Evolutionary conservation across 1,140 invertebrate species (phyloP).

Genomic region (Atta cephalotes): DNA sequence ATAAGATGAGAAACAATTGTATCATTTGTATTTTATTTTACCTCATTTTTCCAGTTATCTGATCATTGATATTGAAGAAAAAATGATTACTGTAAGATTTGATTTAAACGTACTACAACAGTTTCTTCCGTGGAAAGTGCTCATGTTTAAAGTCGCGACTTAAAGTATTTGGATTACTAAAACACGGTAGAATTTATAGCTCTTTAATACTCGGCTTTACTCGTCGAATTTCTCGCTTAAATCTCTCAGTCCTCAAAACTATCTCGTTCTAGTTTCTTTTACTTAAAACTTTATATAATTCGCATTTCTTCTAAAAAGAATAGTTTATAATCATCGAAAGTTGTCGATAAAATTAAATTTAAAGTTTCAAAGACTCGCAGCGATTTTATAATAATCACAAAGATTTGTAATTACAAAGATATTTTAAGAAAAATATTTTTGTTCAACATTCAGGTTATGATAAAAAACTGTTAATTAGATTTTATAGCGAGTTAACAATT

Average conservation of each 20-base stretch:
- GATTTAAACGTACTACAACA: neutral
- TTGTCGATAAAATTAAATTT: slow-evolving; percentile 17
- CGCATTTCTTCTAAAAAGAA: neutral
- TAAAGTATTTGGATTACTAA: slow-evolving; percentile 47
- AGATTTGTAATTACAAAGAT: neutral
- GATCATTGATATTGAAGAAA: neutral
- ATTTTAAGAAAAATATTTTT: neutral
- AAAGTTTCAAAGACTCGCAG: neutral
- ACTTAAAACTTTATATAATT: slow-evolving; percentile 31
- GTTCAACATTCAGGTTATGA: neutral
- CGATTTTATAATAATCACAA: neutral
- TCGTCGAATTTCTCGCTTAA: neutral
- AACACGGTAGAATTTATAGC: slow-evolving; percentile 22
- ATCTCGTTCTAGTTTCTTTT: slow-evolving; percentile 22
- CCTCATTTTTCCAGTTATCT: neutral
- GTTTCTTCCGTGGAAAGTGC: neutral
- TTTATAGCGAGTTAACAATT: neutral
- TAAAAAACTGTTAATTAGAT: neutral
- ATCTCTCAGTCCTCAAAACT: slow-evolving; percentile 22
- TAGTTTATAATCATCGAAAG: slow-evolving; percentile 7
- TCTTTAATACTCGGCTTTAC: slow-evolving; percentile 6
- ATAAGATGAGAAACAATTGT: neutral
- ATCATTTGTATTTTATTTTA: neutral
- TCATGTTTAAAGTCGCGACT: slow-evolving; percentile 1
- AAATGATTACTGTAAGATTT: slow-evolving; percentile 7